These are phyloP conservation scores for Trematomus bernacchii DNA, from an alignment of 2,797 vertebrate genomes.

Conservation along the genomic window DNA sequence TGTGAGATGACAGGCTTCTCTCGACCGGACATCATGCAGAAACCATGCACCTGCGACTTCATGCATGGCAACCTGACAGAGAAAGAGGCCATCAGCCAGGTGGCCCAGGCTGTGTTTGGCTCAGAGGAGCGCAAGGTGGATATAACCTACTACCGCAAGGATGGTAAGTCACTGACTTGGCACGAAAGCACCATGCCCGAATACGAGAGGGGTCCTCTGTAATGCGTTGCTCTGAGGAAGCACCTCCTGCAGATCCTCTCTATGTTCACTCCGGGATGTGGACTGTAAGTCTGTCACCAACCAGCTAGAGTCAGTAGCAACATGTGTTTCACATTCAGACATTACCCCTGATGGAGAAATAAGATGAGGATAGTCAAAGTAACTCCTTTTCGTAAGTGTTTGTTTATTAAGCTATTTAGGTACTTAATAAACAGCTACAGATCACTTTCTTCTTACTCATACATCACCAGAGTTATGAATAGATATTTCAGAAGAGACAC, in stretches of 20 bases:
- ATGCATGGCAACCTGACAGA: slow-evolving; percentile 95
- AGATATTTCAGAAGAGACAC: neutral
- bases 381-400: slow-evolving; percentile 12
- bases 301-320: slow-evolving; percentile 42
- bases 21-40: slow-evolving; percentile 98
- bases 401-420: neutral
- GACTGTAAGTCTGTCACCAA: slow-evolving; percentile 43
- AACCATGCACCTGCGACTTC: slow-evolving; percentile 97
- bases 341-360: slow-evolving; percentile 15
- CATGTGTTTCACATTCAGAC: slow-evolving; percentile 31
- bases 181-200: neutral
- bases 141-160: slow-evolving; percentile 97
- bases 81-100: slow-evolving; percentile 91
- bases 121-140: slow-evolving; percentile 98
- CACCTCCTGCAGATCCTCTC: slow-evolving; percentile 24
- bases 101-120: slow-evolving; percentile 93
- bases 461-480: neutral
- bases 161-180: slow-evolving; percentile 89
- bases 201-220: slow-evolving; percentile 22
- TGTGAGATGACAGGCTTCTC: slow-evolving; percentile 99
- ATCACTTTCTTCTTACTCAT: neutral
- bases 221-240: slow-evolving; percentile 18
- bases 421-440: neutral
- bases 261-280: slow-evolving; percentile 24
- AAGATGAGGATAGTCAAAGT: slow-evolving; percentile 13